Evolutionary conservation across 2,888 invertebrate species (phyloP).

Genomic region (Lepas anatifera): DNA sequence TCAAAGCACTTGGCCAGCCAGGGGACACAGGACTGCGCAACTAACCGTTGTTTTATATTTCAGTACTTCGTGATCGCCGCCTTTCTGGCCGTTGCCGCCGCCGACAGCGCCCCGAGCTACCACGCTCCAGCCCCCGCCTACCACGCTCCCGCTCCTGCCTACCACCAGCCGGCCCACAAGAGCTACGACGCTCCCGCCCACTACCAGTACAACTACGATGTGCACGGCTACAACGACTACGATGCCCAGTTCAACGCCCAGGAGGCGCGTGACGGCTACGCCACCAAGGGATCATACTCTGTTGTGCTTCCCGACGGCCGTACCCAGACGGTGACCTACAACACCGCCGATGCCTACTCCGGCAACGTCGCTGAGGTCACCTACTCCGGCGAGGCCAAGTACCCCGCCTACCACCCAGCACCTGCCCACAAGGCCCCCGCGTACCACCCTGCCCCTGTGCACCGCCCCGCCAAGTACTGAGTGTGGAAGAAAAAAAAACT

Average conservation of each 20-base stretch:
- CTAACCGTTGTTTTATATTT: too few relatives aligned
- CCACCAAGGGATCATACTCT: conserved; percentile 21
- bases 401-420: conserved; percentile 13
- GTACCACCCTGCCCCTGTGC: too few relatives aligned
- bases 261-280: conserved; percentile 17
- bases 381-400: conserved; percentile 22
- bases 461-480: too few relatives aligned
- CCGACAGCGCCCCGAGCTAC: neutral
- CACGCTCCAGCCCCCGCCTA: neutral
- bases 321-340: conserved; percentile 21
- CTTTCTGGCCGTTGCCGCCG: neutral
- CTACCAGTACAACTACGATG: conserved; percentile 20
- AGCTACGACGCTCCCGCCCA: neutral
- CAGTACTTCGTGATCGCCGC: neutral
- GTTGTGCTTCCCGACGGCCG: conserved; percentile 24
- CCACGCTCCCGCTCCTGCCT: neutral
- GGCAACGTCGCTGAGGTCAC: conserved; percentile 21
- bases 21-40: too few relatives aligned
- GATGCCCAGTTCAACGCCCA: conserved; percentile 16
- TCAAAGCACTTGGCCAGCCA: too few relatives aligned
- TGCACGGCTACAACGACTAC: conserved; percentile 18
- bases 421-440: neutral
- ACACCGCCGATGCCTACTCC: conserved; percentile 17
- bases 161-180: too few relatives aligned
- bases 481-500: too few relatives aligned